Percentiles rank a stretch among this genome's conserved stretches.
These are phyloP conservation scores for Mionectes olivaceus DNA, from an alignment of 2,797 vertebrate genomes.

Conservation along the genomic window DNA sequence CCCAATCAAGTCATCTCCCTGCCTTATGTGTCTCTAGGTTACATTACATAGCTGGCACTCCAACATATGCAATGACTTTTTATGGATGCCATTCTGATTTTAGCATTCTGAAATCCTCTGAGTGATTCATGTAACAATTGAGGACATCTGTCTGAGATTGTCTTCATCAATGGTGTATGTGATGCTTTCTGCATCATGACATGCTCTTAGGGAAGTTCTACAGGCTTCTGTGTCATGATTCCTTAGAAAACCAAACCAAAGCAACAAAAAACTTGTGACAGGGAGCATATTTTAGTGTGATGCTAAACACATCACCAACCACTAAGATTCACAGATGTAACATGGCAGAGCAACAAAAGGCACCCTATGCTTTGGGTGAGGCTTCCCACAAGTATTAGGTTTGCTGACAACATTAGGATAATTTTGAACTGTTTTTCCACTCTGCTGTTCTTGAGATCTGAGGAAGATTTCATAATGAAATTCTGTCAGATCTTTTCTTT, in stretches of 20 bases:
- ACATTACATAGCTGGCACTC: background rate
- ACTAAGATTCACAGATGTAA: background rate
- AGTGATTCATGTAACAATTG: background rate
- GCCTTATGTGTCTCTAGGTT: background rate
- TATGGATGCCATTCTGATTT: background rate
- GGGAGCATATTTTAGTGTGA: constrained; percentile 23
- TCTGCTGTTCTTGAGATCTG: background rate
- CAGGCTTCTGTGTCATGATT: background rate
- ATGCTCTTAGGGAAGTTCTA: background rate
- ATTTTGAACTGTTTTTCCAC: background rate
- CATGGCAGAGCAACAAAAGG: background rate
- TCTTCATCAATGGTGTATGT: background rate
- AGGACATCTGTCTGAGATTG: constrained; percentile 17
- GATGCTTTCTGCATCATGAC: background rate
- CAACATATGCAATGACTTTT: background rate
- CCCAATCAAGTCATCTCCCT: background rate
- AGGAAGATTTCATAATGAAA: background rate
- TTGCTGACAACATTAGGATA: background rate
- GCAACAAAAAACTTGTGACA: background rate
- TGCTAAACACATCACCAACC: background rate
- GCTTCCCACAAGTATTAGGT: background rate
- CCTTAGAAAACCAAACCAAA: background rate
- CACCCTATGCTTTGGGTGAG: background rate
- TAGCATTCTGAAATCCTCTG: background rate
- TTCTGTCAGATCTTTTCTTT: background rate